phyloP scores from a whole-genome alignment of 1,140 invertebrate species.

The Drosophila pseudoobscura region DNA sequence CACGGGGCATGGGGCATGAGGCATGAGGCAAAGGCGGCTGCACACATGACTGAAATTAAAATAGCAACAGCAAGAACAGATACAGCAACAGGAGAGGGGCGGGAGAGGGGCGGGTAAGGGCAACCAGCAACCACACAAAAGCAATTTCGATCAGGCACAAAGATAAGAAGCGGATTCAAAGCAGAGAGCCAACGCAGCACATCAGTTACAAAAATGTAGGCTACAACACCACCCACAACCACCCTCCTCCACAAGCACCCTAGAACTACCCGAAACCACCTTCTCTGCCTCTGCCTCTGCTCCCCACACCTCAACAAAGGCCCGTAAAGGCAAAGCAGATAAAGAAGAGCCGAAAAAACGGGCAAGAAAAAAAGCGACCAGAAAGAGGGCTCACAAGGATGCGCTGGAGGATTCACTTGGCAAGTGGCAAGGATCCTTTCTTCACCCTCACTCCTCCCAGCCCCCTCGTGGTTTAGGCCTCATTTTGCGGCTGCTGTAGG shows the following conservation, averaged over 20 bases:
- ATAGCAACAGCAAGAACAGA: slow-evolving; percentile 48
- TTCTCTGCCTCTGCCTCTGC: neutral
- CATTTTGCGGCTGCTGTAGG: slow-evolving; percentile 62
- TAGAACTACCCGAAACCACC: slow-evolving; percentile 1
- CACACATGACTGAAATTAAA: slow-evolving; percentile 79
- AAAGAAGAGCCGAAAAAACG: slow-evolving; percentile 58
- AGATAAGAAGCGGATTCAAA: slow-evolving; percentile 61
- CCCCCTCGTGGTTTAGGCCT: slow-evolving; percentile 41
- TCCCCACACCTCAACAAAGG: slow-evolving; percentile 43
- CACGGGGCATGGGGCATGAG: slow-evolving; percentile 11
- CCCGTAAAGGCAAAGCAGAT: slow-evolving; percentile 58
- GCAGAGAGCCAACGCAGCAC: slow-evolving; percentile 68
- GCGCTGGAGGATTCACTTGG: slow-evolving; percentile 41
- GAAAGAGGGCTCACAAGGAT: slow-evolving; percentile 42
- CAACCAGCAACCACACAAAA: slow-evolving; percentile 70
- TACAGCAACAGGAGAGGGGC: slow-evolving; percentile 5
- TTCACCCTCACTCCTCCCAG: too few relatives aligned
- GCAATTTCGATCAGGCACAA: slow-evolving; percentile 78
- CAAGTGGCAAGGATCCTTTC: slow-evolving; percentile 7
- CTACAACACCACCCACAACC: slow-evolving; percentile 25
- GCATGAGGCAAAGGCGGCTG: slow-evolving; percentile 26
- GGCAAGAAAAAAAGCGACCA: slow-evolving; percentile 16
- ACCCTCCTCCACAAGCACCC: slow-evolving; percentile 1
- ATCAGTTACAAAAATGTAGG: slow-evolving; percentile 79
- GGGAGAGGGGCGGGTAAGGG: slow-evolving; percentile 3